Percentiles rank a stretch among this genome's conserved stretches.
Evolutionary conservation across 2,113 vertebrate species (phyloP).

Genomic region (Mixornis gularis): DNA sequence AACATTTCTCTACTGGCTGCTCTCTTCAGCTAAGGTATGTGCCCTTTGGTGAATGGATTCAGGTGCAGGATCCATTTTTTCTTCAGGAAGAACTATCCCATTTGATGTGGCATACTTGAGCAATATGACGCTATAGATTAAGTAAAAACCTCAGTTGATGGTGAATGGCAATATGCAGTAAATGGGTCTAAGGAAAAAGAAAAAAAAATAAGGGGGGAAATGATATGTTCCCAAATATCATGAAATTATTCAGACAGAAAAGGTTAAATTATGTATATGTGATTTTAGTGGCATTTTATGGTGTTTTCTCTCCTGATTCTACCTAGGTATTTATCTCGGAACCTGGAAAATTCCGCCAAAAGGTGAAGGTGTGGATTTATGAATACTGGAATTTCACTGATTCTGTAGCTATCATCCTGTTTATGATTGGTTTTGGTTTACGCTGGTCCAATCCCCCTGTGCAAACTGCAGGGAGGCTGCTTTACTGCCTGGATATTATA

Average conservation of each 20-base stretch:
- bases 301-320: background rate
- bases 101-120: background rate
- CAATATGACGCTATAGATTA: background rate
- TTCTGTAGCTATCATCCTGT: constrained; percentile 85
- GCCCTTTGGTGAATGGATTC: background rate
- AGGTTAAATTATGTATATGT: background rate
- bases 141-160: background rate
- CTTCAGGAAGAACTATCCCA: background rate
- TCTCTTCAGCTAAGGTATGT: background rate
- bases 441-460: constrained; percentile 75
- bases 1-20: background rate
- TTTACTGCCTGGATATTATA: constrained; percentile 93
- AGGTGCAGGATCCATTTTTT: background rate
- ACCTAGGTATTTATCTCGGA: constrained; percentile 88
- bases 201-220: background rate
- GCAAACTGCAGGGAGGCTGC: constrained; percentile 77
- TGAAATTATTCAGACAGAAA: background rate
- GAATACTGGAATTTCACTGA: constrained; percentile 97
- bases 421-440: constrained; percentile 81
- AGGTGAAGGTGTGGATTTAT: constrained; percentile 92
- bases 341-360: constrained; percentile 86
- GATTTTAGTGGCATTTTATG: background rate
- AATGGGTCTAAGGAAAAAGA: background rate
- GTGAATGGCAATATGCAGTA: background rate
- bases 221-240: accelerated